These are phyloP conservation scores for Capromys pilorides DNA, from an alignment of 2,797 vertebrate species.

Conservation along the genomic window DNA sequence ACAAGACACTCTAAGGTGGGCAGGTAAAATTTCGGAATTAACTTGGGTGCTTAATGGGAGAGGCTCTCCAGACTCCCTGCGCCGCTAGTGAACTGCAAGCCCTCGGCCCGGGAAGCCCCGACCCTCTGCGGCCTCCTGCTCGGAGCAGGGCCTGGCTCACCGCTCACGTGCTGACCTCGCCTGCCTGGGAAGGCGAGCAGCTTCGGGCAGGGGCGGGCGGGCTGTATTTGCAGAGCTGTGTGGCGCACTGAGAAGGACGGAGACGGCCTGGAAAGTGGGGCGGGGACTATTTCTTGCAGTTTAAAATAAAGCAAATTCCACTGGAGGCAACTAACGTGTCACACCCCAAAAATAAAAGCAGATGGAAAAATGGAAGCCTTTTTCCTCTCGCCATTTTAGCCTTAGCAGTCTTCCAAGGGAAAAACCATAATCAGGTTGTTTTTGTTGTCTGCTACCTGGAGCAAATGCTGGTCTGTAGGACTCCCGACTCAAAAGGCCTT, in stretches of 20 bases:
- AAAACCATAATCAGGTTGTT: conserved; percentile 53
- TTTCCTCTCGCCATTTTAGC: conserved; percentile 1
- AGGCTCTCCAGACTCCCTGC: conserved; percentile 35
- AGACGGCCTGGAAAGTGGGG: conserved; percentile 40
- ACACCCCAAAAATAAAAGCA: conserved; percentile 65
- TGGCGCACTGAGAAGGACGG: neutral
- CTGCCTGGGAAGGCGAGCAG: no score
- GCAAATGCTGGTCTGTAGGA: conserved; percentile 34
- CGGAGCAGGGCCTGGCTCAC: neutral
- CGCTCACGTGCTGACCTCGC: conserved; percentile 50
- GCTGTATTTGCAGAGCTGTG: neutral
- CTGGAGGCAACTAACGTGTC: neutral
- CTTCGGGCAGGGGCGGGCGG: neutral
- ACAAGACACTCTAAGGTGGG: neutral
- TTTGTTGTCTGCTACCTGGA: conserved; percentile 58
- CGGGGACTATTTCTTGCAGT: conserved; percentile 17
- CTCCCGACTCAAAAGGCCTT: neutral
- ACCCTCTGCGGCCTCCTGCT: neutral
- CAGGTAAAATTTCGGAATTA: neutral
- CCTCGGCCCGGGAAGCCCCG: no score
- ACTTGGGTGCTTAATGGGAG: neutral
- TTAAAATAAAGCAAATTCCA: conserved; percentile 59
- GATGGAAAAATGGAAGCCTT: neutral
- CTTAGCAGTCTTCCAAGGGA: neutral
- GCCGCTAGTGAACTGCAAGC: no score